Conservation (phyloP, 2,888 invertebrate species). For the Synanthedon formicaeformis region DNA sequence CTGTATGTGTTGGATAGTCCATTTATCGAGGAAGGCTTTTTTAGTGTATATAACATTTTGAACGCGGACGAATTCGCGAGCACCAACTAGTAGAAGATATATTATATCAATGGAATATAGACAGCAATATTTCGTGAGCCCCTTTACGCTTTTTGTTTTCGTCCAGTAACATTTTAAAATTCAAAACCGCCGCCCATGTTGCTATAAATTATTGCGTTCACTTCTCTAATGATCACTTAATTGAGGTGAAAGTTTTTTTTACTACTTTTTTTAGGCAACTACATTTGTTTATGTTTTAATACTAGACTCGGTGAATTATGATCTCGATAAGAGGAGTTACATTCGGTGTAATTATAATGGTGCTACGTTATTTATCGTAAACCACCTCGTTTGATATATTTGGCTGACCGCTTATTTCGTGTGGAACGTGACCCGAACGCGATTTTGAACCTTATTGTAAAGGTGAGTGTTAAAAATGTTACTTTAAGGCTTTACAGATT, state of each 20-base stretch:
- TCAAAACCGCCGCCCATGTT: background rate
- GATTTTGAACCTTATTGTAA: background rate
- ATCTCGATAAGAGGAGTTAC: constrained; percentile 61
- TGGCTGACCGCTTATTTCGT: constrained; percentile 63
- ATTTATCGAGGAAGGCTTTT: no score
- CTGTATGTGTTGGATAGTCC: no score
- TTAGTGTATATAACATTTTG: no score
- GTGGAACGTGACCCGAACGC: constrained; percentile 31
- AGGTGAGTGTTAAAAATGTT: background rate
- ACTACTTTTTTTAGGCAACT: constrained; percentile 6
- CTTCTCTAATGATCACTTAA: constrained; percentile 54
- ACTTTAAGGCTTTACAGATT: background rate
- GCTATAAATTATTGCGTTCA: constrained; percentile 30
- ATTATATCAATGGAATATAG: no score
- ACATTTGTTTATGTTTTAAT: constrained; percentile 20
- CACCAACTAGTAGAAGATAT: no score
- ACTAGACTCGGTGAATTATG: constrained; percentile 57
- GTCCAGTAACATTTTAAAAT: constrained; percentile 11
- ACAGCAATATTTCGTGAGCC: constrained; percentile 5
- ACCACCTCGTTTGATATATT: constrained; percentile 51
- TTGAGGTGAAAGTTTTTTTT: constrained; percentile 37
- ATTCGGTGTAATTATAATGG: constrained; percentile 60
- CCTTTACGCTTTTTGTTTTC: constrained; percentile 13
- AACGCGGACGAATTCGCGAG: no score
- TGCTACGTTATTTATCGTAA: constrained; percentile 52